Evolutionary conservation across 1,140 invertebrate genomes (phyloP).

Genomic region (Aphelenchoides fujianensis): DNA sequence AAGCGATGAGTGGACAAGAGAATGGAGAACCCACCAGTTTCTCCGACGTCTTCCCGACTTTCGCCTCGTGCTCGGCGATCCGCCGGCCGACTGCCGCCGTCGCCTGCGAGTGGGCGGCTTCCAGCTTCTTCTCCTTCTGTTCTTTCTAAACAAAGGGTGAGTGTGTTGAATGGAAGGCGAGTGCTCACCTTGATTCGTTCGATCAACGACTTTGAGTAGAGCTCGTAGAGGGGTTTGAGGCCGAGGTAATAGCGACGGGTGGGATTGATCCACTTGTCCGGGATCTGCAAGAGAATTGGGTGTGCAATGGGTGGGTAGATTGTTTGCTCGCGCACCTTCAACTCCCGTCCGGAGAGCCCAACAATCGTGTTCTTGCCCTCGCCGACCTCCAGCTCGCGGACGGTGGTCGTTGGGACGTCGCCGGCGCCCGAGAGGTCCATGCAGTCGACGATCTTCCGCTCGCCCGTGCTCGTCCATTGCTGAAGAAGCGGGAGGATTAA

Average conservation of each 20-base stretch:
- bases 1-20: no score
- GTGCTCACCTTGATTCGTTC: constrained; percentile 70
- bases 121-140: no score
- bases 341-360: constrained; percentile 79
- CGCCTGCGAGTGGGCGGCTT: constrained; percentile 74
- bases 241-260: constrained; percentile 74
- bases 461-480: constrained; percentile 82
- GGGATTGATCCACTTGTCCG: no score
- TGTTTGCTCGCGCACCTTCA: constrained; percentile 77
- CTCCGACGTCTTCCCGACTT: constrained; percentile 63
- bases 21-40: constrained; percentile 58
- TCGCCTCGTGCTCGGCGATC: constrained; percentile 68
- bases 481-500: no score
- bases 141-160: no score
- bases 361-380: constrained; percentile 76
- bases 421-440: constrained; percentile 91
- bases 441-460: constrained; percentile 87
- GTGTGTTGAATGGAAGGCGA: no score
- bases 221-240: constrained; percentile 77
- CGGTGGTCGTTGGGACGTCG: constrained; percentile 83
- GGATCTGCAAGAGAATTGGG: no score
- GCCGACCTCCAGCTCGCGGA: constrained; percentile 70
- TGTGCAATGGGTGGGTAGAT: no score
- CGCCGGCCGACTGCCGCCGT: constrained; percentile 74
- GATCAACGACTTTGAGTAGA: constrained; percentile 79